Evolutionary conservation across 2,888 invertebrate genomes (phyloP).

Genomic region (Nemurella pictetii): DNA sequence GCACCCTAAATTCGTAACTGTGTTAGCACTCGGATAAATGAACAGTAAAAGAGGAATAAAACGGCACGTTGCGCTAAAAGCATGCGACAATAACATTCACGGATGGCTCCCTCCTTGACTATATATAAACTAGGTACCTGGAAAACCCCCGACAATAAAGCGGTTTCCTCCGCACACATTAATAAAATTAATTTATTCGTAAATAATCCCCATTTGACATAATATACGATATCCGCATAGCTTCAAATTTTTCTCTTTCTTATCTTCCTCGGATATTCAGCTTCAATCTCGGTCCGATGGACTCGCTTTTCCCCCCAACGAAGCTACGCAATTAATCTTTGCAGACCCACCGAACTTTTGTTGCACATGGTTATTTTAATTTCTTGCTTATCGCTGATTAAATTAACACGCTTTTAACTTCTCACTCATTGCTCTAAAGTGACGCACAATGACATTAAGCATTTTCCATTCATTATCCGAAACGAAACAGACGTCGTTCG

Average conservation of each 20-base stretch:
- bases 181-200: not conserved
- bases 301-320: not conserved
- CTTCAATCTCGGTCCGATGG: not conserved
- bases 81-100: not conserved
- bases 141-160: not conserved
- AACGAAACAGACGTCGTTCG: not conserved
- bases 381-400: not conserved
- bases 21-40: not conserved
- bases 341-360: not conserved
- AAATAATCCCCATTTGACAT: not conserved
- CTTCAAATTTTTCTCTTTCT: not conserved
- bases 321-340: not conserved
- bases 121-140: not conserved
- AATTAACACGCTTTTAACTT: not conserved
- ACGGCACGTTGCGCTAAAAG: not conserved
- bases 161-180: not conserved
- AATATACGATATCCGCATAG: not conserved
- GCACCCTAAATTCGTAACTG: not conserved
- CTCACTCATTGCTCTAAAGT: not conserved
- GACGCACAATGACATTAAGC: not conserved
- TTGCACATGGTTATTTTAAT: not conserved
- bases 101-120: no score
- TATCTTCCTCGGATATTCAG: not conserved
- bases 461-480: not conserved
- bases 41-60: not conserved